Base-by-base conservation (phyloP, 2,113 vertebrate species). In the Dromaius novaehollandiae region DNA sequence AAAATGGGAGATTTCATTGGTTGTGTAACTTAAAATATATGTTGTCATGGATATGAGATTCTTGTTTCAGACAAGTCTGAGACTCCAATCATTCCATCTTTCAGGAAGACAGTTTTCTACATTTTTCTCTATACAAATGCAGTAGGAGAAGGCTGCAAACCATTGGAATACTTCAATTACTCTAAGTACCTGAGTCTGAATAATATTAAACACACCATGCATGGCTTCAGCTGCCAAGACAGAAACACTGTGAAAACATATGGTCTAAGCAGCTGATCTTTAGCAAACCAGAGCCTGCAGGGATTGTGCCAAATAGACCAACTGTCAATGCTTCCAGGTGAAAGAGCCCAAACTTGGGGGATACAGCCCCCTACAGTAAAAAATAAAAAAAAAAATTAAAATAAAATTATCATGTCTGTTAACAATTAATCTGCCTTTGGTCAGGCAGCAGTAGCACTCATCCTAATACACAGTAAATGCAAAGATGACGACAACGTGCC, bases 371-470 rank as follows among this genome's bases (percentile, higher is more conserved):
- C 28, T 40, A 20, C 36, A 58, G 60, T 7, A 70, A 48, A 48
- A 48, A 48, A 48, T 19, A 48, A 55, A 55, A 24, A 55, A 55
- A 26, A 53, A 11, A 25, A 48, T n/a, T n/a, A 22, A 8, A 15
- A 48, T 38, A 38, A 15, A 21, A n/a, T 36, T 25, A 51, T 46
- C 22, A 18, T n/a, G 22, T 11, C 34, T 5, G 18, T 30, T 87
- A 90, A 46, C 48, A 88, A 26, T 8, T 12, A 26, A 21, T n/a
- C 88, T 83, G 93, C 74, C 42, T 71, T 24, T 77, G 51, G 30
- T 28, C 73, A 75, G 75, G 71, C 61, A 69, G 80, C 77, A 86
- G 76, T 70, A 92, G 64, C 55, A 12, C 81, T 36, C 76, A 50
- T 48, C 32, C 32, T 46, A 46, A 61, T 26, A 58, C 9, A 13